Evolutionary conservation across 2,113 vertebrate species (phyloP).

Genomic region (Campylomormyrus numenius): DNA sequence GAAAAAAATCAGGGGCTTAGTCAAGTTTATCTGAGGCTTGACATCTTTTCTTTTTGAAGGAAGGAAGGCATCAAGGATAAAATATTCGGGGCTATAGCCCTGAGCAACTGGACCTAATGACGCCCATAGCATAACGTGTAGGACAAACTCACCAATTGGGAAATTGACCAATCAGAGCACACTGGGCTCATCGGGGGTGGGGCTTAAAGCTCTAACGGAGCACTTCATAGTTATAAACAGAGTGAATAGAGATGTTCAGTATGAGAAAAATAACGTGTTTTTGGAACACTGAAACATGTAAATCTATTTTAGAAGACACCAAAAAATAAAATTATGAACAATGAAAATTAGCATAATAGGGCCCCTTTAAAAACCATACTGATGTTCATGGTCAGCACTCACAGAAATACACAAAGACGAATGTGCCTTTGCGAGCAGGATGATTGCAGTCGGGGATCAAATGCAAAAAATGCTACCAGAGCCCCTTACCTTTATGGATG

Average conservation of each 20-base stretch:
- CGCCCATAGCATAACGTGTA: background rate
- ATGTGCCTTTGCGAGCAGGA: background rate
- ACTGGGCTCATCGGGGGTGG: background rate
- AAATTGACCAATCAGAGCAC: background rate
- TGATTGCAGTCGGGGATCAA: background rate
- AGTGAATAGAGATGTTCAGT: background rate
- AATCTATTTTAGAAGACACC: background rate
- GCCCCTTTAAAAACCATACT: background rate
- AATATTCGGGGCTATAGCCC: too few relatives aligned
- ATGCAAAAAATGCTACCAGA: background rate
- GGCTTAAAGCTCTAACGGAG: background rate
- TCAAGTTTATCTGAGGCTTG: too few relatives aligned
- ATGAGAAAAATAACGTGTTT: background rate
- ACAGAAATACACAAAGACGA: background rate
- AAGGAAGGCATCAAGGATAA: too few relatives aligned
- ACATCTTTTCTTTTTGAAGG: too few relatives aligned
- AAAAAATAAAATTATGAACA: background rate
- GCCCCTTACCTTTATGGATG: conserved; percentile 39
- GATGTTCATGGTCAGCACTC: background rate
- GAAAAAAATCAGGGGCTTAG: too few relatives aligned
- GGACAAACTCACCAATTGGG: background rate
- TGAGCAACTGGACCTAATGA: too few relatives aligned
- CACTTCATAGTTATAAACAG: background rate
- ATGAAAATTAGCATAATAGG: background rate
- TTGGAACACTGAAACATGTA: background rate